A percentile compares a stretch with the other conserved stretches of the same genome.
Evolutionary conservation across 2,888 invertebrate genomes (phyloP).

Genomic region (Caradrina kadenii): DNA sequence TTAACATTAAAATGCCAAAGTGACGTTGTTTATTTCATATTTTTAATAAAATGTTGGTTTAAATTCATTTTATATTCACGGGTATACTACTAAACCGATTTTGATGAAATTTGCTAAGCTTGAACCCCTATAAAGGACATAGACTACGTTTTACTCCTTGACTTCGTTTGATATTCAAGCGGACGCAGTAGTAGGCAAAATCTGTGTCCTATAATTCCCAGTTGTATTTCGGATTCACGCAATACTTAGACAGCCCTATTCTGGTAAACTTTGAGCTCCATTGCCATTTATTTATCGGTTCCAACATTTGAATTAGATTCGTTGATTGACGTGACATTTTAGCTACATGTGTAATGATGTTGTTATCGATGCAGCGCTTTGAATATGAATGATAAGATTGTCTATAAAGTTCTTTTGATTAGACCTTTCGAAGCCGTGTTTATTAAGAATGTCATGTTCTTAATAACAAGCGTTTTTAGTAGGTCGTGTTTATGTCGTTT

Average conservation of each 20-base stretch:
- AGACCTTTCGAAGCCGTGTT: not conserved
- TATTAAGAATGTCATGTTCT: not conserved
- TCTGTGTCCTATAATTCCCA: not conserved
- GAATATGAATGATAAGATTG: slow-evolving; percentile 17
- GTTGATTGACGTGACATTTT: slow-evolving; percentile 74
- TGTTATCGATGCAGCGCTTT: slow-evolving; percentile 44
- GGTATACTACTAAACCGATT: too few species aligned
- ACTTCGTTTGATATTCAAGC: too few species aligned
- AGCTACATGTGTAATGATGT: slow-evolving; percentile 64
- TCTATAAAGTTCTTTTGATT: slow-evolving; percentile 7
- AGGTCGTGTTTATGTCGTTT: too few species aligned
- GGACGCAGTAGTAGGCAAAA: too few species aligned
- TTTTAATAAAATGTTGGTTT: too few species aligned
- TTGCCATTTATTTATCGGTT: slow-evolving; percentile 48
- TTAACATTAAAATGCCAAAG: too few species aligned
- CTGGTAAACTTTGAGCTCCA: slow-evolving; percentile 17
- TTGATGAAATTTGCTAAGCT: too few species aligned
- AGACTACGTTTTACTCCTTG: too few species aligned
- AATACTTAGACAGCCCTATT: slow-evolving; percentile 31
- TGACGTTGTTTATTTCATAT: too few species aligned
- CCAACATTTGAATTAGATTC: slow-evolving; percentile 53
- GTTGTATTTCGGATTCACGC: not conserved
- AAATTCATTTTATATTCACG: too few species aligned
- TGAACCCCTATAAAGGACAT: too few species aligned
- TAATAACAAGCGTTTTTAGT: too few species aligned